Conservation (phyloP, 2,113 vertebrate species). For the Erythrocercus mccallii region DNA sequence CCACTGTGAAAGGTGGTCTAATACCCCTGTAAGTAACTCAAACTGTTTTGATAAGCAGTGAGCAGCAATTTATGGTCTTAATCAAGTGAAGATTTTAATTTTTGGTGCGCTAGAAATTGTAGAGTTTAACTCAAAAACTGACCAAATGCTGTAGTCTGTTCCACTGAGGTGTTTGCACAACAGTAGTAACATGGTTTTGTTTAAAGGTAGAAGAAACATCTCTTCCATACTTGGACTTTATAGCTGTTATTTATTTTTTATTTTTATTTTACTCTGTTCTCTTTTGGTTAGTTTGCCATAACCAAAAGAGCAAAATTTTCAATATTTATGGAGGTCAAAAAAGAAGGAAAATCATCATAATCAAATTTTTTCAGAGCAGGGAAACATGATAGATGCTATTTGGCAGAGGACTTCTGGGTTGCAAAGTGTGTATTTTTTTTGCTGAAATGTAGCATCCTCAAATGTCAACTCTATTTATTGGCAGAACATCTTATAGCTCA, state of each 20-base stretch:
- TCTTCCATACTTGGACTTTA: background rate
- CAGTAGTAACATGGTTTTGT: background rate
- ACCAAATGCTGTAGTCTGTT: background rate
- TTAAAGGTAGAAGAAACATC: background rate
- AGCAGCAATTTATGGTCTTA: background rate
- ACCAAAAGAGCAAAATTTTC: background rate
- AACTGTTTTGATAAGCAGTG: background rate
- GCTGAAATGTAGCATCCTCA: background rate
- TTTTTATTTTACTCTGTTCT: background rate
- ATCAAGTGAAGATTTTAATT: background rate
- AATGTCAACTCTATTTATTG: background rate
- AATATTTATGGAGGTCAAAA: background rate
- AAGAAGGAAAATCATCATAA: background rate
- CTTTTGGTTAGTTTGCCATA: background rate
- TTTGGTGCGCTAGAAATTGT: background rate
- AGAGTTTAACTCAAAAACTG: background rate
- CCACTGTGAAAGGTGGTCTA: background rate
- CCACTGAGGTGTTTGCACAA: background rate
- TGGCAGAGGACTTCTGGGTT: background rate
- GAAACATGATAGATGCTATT: background rate
- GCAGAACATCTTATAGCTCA: constrained; percentile 17
- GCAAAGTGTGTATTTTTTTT: background rate
- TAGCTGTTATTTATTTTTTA: background rate
- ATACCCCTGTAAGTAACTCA: background rate
- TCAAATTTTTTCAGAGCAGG: background rate